Evolutionary conservation across 2,888 invertebrate genomes (phyloP).

Genomic region (Pogonocherus hispidulus): DNA sequence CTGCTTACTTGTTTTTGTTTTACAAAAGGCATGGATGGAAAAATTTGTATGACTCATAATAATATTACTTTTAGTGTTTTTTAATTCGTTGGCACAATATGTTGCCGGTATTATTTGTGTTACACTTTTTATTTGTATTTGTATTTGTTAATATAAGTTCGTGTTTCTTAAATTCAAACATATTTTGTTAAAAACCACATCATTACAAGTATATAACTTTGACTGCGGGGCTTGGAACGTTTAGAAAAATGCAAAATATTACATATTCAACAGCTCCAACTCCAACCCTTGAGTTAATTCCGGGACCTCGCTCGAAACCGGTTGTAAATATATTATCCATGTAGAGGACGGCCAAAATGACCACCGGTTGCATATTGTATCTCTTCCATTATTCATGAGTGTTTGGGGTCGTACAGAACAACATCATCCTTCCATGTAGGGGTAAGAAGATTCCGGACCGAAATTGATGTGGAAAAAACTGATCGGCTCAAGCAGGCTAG

Average conservation of each 20-base stretch:
- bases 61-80: no score
- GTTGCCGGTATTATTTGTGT: no score
- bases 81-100: no score
- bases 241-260: constrained; percentile 16
- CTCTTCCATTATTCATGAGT: constrained; percentile 57
- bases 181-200: no score
- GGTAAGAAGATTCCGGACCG: neutral
- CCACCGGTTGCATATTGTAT: constrained; percentile 59
- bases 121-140: no score
- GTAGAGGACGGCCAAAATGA: constrained; percentile 50
- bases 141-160: no score
- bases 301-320: constrained; percentile 22
- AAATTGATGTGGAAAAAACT: neutral
- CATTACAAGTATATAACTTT: neutral
- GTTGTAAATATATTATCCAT: constrained; percentile 39
- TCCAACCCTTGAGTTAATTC: constrained; percentile 27
- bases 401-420: constrained; percentile 36
- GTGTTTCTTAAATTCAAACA: no score
- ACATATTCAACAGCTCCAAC: constrained; percentile 14
- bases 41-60: no score
- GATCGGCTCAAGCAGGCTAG: neutral
- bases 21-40: no score
- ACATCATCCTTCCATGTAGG: constrained; percentile 29
- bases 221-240: neutral
- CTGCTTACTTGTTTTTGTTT: no score